phyloP scores from a whole-genome alignment of 2,113 vertebrate genomes.

The Rynchops niger region DNA sequence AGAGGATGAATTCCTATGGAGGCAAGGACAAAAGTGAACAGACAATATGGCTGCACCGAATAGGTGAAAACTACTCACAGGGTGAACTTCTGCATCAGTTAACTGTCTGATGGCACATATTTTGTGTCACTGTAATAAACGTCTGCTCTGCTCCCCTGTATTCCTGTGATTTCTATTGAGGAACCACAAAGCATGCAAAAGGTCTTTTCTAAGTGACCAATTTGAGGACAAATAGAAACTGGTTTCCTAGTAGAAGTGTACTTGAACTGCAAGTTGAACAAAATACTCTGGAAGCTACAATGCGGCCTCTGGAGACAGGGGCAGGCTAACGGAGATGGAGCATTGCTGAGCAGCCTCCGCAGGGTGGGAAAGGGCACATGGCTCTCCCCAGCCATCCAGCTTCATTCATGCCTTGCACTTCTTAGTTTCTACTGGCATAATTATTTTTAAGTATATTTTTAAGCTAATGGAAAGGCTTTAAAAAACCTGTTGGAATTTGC shows the following conservation, averaged over 20 bases:
- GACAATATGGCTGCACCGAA: background rate
- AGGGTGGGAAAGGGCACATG: fast-evolving
- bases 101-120: background rate
- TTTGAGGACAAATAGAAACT: background rate
- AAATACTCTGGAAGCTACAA: background rate
- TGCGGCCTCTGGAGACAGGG: background rate
- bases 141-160: background rate
- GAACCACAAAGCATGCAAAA: background rate
- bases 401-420: background rate
- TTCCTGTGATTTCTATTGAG: background rate
- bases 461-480: conserved; percentile 35
- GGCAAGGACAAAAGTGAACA: background rate
- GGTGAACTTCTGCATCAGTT: background rate
- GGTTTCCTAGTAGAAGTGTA: background rate
- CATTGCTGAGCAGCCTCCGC: background rate
- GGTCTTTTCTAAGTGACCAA: background rate
- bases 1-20: background rate
- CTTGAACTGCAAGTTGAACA: background rate
- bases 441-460: conserved; percentile 5
- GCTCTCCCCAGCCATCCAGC: background rate
- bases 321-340: background rate
- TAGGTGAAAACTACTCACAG: background rate
- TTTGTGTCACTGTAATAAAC: background rate
- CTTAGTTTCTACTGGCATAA: background rate
- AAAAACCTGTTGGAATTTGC: conserved; percentile 1